A percentile compares a stretch with the other conserved stretches of the same genome.
Conservation (phyloP, 2,113 vertebrate genomes). For the Chauna torquata region DNA sequence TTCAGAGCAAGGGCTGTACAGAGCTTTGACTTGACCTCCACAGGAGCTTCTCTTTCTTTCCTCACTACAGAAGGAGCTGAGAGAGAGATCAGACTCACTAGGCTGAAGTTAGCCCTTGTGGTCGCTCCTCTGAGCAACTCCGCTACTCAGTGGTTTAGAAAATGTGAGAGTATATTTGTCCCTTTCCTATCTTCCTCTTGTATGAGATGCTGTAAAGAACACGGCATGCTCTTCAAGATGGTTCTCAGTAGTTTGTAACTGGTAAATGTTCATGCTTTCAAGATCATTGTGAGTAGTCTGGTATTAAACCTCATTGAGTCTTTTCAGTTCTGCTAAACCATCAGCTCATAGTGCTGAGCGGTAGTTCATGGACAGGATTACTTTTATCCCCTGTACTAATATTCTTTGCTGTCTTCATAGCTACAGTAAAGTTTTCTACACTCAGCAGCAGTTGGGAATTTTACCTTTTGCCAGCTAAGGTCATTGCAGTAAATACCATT, state of each 20-base stretch:
- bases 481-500: background rate
- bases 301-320: conserved; percentile 53
- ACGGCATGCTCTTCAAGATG: background rate
- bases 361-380: background rate
- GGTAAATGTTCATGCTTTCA: conserved; percentile 3
- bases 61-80: background rate
- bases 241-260: conserved; percentile 17
- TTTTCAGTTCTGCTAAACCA: conserved; percentile 9
- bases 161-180: background rate
- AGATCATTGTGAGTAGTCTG: conserved; percentile 41
- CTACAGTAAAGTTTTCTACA: background rate
- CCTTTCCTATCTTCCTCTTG: conserved; percentile 37
- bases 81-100: background rate
- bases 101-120: background rate
- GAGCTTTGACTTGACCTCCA: background rate
- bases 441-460: background rate
- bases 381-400: background rate
- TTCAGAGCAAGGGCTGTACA: background rate
- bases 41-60: background rate
- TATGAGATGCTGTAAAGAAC: conserved; percentile 23
- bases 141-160: background rate
- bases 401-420: background rate
- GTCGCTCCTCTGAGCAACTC: background rate
- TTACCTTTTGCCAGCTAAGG: background rate
- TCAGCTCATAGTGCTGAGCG: background rate